A percentile compares a stretch with the other conserved stretches of the same genome.
These are phyloP conservation scores for Bombus superbus DNA, from an alignment of 1,140 invertebrate genomes.

Conservation along the genomic window DNA sequence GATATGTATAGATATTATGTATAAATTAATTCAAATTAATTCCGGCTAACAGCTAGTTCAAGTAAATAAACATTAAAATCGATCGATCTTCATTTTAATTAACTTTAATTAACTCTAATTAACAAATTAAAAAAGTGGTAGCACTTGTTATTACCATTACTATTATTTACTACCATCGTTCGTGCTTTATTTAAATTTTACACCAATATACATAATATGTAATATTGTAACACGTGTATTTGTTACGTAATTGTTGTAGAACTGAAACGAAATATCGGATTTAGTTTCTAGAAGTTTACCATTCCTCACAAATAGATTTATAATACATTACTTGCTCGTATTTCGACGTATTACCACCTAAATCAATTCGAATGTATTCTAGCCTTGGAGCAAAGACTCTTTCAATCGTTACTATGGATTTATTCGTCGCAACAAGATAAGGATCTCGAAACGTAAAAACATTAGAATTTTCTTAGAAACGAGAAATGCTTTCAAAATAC, in stretches of 20 bases:
- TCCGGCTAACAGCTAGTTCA: not conserved
- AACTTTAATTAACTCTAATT: not conserved
- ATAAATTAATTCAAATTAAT: not conserved
- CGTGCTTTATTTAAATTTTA: too few relatives aligned
- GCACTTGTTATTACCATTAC: not conserved
- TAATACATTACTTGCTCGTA: not conserved
- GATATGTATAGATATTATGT: too few relatives aligned
- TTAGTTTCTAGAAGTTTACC: not conserved
- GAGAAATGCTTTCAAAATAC: not conserved
- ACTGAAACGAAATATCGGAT: not conserved
- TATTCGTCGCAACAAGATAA: slow-evolving; percentile 16
- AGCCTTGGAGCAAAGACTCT: not conserved
- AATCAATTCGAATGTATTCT: slow-evolving; percentile 25
- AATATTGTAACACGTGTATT: not conserved
- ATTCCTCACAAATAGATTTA: not conserved
- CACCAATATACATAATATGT: too few relatives aligned
- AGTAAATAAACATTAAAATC: not conserved
- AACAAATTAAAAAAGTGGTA: not conserved
- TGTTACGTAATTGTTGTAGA: not conserved
- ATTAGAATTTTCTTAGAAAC: not conserved
- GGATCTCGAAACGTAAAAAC: not conserved
- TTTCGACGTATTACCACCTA: not conserved
- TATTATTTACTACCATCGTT: not conserved
- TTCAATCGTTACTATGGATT: slow-evolving; percentile 9
- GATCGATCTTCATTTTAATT: not conserved